Evolutionary conservation across 2,113 vertebrate species (phyloP), one percentile per base, ranked within the genome.

Genomic region (Phasianus colchicus): DNA sequence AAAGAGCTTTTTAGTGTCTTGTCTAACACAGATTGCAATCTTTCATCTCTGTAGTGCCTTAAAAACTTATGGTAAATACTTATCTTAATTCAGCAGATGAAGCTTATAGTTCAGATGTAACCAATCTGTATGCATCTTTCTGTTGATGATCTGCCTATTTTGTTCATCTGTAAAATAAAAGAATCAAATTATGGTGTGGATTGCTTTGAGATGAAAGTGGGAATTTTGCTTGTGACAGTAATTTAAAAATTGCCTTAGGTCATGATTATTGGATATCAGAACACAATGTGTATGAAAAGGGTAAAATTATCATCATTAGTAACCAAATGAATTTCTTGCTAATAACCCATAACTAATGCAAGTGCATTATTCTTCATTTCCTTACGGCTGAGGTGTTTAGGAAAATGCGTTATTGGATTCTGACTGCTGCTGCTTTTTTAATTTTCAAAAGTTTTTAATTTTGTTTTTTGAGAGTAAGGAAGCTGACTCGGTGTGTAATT

Each of bases 71-170:
- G 16, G 34, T 61, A 85, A 84, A 72, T 43, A 12, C 11, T 73
- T 34, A 42, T 45, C 34, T 69, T 73, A 40, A 45, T 63, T 67
- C 55, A 64, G 54, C 54, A 69, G 32, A 3, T 69, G 20, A 73
- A 72, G 19, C 1, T 63, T 57, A 29, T 34, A 67, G 9, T 25
- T 83, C 1, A 1, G 5, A 6, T 57, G 8, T 67, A 36, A 52
- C 29, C 0, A 1, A 8, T 10, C 20, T 73, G 6, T 6, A 2
- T 73, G 16, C n/a, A 10, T 45, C 32, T 75, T n/a, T 34, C n/a
- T 58, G 32, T 63, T 27, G 30, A 45, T 71, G 34, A 36, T 20
- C 27, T 76, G 22, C 17, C 21, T 81, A 45, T 67, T 7, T 84
- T 71, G 4, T 75, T 38, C 34, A 0, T 38, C 19, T 71, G 1